These are phyloP conservation scores for Anorthoa munda DNA, from an alignment of 2,888 invertebrate species.

Conservation along the genomic window DNA sequence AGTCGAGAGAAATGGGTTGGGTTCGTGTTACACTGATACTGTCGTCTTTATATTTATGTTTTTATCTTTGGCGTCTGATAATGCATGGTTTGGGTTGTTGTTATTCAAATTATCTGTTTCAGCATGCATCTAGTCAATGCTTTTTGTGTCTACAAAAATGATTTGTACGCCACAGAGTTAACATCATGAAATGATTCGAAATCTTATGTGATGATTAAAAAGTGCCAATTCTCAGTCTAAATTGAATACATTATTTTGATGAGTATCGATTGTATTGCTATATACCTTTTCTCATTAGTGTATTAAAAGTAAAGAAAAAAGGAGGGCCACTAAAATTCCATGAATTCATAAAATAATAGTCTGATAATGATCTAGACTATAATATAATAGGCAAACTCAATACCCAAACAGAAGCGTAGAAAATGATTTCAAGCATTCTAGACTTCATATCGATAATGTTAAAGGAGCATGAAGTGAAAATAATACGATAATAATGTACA, in stretches of 20 bases:
- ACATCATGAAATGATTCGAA: too few relatives aligned
- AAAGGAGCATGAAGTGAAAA: slow-evolving; percentile 35
- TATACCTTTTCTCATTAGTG: too few relatives aligned
- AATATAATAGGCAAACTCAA: neutral
- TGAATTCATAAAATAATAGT: neutral
- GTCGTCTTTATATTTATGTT: slow-evolving; percentile 24
- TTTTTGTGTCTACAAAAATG: neutral
- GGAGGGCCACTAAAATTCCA: neutral
- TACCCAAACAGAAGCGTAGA: neutral
- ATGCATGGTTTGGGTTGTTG: neutral
- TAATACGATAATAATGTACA: slow-evolving; percentile 49
- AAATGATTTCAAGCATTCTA: slow-evolving; percentile 1
- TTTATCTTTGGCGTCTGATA: slow-evolving; percentile 1
- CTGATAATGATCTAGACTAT: neutral
- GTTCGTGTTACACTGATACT: slow-evolving; percentile 3
- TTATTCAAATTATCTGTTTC: neutral
- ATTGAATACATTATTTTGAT: too few relatives aligned
- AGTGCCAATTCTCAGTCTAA: too few relatives aligned
- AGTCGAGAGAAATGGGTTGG: slow-evolving; percentile 35
- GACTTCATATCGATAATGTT: slow-evolving; percentile 23
- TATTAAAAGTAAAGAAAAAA: too few relatives aligned
- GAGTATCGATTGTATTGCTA: too few relatives aligned
- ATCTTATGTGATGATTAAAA: too few relatives aligned
- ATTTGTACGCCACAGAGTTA: neutral
- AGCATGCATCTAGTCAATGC: neutral